These are phyloP conservation scores for Spicauda simplicius DNA, from an alignment of 2,888 invertebrate genomes.

Conservation along the genomic window DNA sequence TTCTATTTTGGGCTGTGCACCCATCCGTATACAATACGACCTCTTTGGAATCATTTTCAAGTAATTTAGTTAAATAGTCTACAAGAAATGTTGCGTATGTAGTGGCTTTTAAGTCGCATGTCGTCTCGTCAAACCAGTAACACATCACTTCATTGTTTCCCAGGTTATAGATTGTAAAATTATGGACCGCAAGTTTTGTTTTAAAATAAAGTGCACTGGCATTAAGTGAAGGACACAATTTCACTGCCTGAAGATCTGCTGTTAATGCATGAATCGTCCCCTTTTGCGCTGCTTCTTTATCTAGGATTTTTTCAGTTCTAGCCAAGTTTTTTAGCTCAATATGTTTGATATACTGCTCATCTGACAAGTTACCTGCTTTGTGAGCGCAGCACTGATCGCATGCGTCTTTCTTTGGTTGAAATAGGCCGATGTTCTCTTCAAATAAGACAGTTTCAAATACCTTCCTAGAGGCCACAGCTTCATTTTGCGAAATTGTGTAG, in stretches of 20 bases:
- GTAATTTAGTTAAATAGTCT: not conserved
- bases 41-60: not conserved
- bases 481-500: too few relatives aligned
- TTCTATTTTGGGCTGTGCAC: conserved; percentile 7
- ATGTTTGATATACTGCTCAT: conserved; percentile 41
- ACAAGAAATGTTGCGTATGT: conserved; percentile 8
- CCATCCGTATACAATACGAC: conserved; percentile 10
- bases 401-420: conserved; percentile 45
- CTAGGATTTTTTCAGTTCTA: conserved; percentile 41
- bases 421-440: conserved; percentile 46
- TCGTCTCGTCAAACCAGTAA: conserved; percentile 14
- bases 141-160: not conserved
- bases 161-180: conserved; percentile 7
- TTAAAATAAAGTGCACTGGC: too few relatives aligned
- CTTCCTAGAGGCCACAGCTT: conserved; percentile 45
- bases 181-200: too few relatives aligned
- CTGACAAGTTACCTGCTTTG: conserved; percentile 44
- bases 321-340: conserved; percentile 41
- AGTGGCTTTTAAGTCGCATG: not conserved
- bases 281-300: conserved; percentile 45
- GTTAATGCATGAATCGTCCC: conserved; percentile 44
- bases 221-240: conserved; percentile 44
- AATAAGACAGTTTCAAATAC: conserved; percentile 40
- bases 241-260: conserved; percentile 49
- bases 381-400: conserved; percentile 45